Base-by-base conservation (phyloP, 2,113 vertebrate species). In the Sclerurus mexicanus region DNA sequence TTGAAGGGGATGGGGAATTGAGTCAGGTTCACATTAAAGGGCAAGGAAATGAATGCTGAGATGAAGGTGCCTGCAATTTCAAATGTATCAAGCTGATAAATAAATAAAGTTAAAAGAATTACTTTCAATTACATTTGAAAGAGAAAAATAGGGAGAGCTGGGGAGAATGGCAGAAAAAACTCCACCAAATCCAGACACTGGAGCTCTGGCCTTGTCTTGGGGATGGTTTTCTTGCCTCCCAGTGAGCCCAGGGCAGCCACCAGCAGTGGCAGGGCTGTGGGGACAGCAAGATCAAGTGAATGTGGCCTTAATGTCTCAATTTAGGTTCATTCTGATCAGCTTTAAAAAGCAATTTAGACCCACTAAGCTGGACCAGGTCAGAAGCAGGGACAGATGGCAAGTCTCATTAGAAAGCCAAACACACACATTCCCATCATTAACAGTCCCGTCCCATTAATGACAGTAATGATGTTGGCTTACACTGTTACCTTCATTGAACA, bases 261-360 rank as follows among this genome's bases (percentile, higher is more conserved):
- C 44, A 60, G 90, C 91, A 72, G 49, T 7, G 20, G 58, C 67
- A 82, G 85, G 90, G 91, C 50, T 58, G 50, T 3, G 10, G 76
- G 87, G 86, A 95, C 37, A 25, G 89, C 44, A 89, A 94, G 76
- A 97, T 88, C 90, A 92, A 42, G 87, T 62, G 67, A 77, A 62
- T 12, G 2, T 2, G 56, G 24, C 58, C 95, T 97, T 97, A 93
- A 96, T 96, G 93, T 72, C 90, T 97, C 97, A 97, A 97, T 98
- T 98, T 97, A 91, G 28, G 71, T 87, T 96, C 89, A 23, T 88
- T 79, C 93, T 93, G 90, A 87, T 95, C 88, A 66, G 64, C 53
- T 96, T 97, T 94, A 94, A 90, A 95, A 97, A 93, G 75, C 24
- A 72, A 76, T 90, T 96, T 96, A 97, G 78, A 64, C 63, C 89